phyloP scores from a whole-genome alignment of 2,888 invertebrate genomes.

The Dyspetes luteomarginatus region DNA sequence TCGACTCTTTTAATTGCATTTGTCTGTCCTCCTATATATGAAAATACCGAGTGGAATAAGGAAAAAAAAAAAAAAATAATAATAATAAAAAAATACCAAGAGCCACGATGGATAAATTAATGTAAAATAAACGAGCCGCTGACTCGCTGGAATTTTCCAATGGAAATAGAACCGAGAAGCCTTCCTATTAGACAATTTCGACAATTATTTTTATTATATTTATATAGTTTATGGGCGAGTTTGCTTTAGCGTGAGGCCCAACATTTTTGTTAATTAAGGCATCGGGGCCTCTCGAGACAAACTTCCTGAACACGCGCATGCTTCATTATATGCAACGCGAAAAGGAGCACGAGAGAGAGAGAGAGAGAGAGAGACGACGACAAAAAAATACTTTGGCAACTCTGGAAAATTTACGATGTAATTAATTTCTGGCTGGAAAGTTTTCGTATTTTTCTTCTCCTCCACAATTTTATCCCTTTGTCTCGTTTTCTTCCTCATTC shows the following conservation, averaged over 20 bases:
- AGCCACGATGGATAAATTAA: conserved; percentile 40
- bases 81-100: too few relatives aligned
- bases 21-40: conserved; percentile 55
- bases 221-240: neutral
- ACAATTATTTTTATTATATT: conserved; percentile 17
- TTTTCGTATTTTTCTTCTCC: conserved; percentile 11
- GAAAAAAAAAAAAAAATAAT: too few relatives aligned
- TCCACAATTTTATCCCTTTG: neutral
- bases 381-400: conserved; percentile 32
- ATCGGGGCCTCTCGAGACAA: conserved; percentile 57
- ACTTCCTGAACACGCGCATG: conserved; percentile 46
- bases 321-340: neutral
- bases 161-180: conserved; percentile 18
- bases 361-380: conserved; percentile 23
- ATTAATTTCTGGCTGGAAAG: conserved; percentile 53
- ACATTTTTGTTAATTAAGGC: conserved; percentile 54
- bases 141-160: conserved; percentile 27
- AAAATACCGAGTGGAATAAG: conserved; percentile 17
- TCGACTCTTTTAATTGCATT: conserved; percentile 53
- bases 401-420: conserved; percentile 28
- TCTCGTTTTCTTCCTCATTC: conserved; percentile 3
- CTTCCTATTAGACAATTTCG: conserved; percentile 49
- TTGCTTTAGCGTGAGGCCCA: conserved; percentile 38
- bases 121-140: neutral
- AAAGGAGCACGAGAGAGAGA: neutral